Percentiles rank a stretch among this genome's conserved stretches.
Evolutionary conservation across 2,113 vertebrate genomes (phyloP).

Genomic region (Lipotes vexillifer): DNA sequence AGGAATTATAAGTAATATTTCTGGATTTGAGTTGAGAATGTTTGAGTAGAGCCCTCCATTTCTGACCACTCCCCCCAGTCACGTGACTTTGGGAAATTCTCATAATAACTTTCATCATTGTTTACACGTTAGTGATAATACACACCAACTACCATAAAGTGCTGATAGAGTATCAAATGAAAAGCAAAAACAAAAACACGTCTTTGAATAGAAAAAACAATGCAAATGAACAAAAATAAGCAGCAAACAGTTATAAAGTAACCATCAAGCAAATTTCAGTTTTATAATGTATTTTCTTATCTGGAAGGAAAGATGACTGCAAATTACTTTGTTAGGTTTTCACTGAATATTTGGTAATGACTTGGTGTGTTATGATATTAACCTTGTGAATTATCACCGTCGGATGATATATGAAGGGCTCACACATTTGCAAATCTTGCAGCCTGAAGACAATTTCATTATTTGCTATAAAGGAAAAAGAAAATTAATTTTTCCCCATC

Average conservation of each 20-base stretch:
- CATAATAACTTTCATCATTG: too few relatives aligned
- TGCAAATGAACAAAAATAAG: background rate
- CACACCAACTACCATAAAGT: fast-evolving
- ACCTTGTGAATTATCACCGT: background rate
- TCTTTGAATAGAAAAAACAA: background rate
- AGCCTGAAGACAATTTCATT: background rate
- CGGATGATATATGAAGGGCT: too few relatives aligned
- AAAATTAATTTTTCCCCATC: background rate
- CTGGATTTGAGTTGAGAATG: background rate
- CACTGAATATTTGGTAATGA: background rate
- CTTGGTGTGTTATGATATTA: fast-evolving
- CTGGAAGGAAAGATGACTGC: background rate
- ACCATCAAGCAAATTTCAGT: fast-evolving
- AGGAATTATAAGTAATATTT: fast-evolving
- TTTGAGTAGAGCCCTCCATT: background rate
- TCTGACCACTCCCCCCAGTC: too few relatives aligned
- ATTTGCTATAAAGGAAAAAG: background rate
- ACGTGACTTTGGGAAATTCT: background rate
- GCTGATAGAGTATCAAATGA: too few relatives aligned
- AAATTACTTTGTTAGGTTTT: background rate
- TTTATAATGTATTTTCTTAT: fast-evolving
- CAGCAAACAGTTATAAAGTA: background rate
- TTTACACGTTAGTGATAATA: background rate
- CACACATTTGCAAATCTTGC: background rate
- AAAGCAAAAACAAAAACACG: fast-evolving